These are phyloP conservation scores for Cnemophilus loriae DNA, from an alignment of 2,113 vertebrate genomes.

Conservation along the genomic window DNA sequence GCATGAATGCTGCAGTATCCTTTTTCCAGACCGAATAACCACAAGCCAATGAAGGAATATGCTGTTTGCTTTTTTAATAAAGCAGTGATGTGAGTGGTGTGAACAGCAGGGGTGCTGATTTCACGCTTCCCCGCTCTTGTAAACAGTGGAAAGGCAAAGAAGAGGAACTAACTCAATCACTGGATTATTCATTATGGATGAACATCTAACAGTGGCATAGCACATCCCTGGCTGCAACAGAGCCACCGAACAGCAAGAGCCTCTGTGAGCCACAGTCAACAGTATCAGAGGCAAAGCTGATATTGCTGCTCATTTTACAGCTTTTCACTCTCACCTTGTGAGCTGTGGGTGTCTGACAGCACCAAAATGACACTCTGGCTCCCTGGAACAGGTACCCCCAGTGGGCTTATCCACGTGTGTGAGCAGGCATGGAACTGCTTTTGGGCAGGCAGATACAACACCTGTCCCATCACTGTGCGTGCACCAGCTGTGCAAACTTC, in stretches of 20 bases:
- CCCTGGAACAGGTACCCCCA: background rate
- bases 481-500: background rate
- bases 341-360: background rate
- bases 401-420: background rate
- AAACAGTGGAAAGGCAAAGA: slow-evolving; percentile 53
- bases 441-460: background rate
- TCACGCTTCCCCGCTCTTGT: slow-evolving; percentile 48
- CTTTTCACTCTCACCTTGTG: background rate
- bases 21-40: slow-evolving; percentile 67
- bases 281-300: background rate
- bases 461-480: background rate
- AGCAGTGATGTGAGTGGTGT: slow-evolving; percentile 10
- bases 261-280: background rate
- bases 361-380: background rate
- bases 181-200: slow-evolving; percentile 53
- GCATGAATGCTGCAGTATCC: slow-evolving; percentile 68
- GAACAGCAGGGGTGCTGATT: slow-evolving; percentile 30
- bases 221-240: background rate
- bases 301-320: background rate
- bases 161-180: slow-evolving; percentile 43
- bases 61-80: slow-evolving; percentile 34
- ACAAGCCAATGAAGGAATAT: slow-evolving; percentile 55
- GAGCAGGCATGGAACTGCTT: background rate
- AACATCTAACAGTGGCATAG: background rate
- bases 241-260: background rate